A percentile compares a stretch with the other conserved stretches of the same genome.
phyloP scores from a whole-genome alignment of 2,888 invertebrate species.

The Dicranocentrus wangi region DNA sequence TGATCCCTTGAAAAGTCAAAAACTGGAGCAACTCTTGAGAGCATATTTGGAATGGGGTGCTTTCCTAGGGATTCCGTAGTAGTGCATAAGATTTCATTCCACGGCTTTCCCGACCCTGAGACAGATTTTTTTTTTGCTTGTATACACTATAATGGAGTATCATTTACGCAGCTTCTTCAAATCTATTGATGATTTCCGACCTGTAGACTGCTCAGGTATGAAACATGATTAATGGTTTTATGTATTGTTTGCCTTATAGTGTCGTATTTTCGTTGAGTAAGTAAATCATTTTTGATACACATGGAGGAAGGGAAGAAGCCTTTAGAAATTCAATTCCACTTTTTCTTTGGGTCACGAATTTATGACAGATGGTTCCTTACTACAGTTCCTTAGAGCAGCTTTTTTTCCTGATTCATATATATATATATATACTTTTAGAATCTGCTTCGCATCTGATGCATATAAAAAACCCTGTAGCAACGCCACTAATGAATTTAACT shows the following conservation, averaged over 20 bases:
- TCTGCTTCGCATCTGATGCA: too few relatives aligned
- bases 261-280: constrained; percentile 2
- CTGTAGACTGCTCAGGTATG: constrained; percentile 44
- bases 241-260: constrained; percentile 18
- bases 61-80: not conserved
- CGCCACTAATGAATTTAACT: too few relatives aligned
- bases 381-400: too few relatives aligned
- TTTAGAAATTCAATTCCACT: not conserved
- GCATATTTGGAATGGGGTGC: not conserved
- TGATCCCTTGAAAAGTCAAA: not conserved
- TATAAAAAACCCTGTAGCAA: too few relatives aligned
- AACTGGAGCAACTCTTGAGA: constrained; percentile 24
- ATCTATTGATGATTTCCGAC: constrained; percentile 51
- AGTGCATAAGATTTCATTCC: not conserved
- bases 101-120: not conserved
- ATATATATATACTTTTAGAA: too few relatives aligned
- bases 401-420: too few relatives aligned
- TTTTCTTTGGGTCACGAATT: not conserved
- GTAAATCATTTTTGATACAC: constrained; percentile 31
- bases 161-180: constrained; percentile 26
- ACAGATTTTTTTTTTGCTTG: constrained; percentile 5
- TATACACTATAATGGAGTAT: constrained; percentile 8
- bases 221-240: constrained; percentile 53
- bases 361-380: constrained; percentile 10
- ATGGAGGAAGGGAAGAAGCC: not conserved